Evolutionary conservation across 2,888 invertebrate species (phyloP).

Genomic region (Cheilosia scutellata): DNA sequence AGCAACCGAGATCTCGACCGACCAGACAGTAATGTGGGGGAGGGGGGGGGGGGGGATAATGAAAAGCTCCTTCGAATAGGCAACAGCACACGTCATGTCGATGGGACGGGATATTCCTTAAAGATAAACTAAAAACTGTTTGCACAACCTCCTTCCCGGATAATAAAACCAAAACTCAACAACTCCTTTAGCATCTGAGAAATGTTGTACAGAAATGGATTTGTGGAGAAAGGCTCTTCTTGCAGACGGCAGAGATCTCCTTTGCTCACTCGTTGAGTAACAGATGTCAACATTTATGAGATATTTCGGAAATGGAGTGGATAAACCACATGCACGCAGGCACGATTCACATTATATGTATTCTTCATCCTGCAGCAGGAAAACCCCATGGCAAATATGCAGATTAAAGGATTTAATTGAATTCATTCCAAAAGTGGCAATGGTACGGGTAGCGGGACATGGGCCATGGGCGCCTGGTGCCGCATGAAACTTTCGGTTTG

Average conservation of each 20-base stretch:
- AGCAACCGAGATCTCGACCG: background rate
- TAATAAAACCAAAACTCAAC: slow-evolving; percentile 17
- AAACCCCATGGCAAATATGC: slow-evolving; percentile 65
- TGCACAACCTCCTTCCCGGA: slow-evolving; percentile 17
- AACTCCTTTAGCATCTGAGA: background rate
- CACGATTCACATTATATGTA: slow-evolving; percentile 34
- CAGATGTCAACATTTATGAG: slow-evolving; percentile 75
- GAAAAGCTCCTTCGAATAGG: slow-evolving; percentile 6
- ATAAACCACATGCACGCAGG: slow-evolving; percentile 70
- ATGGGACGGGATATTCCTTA: slow-evolving; percentile 12
- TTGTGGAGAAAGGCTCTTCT: background rate
- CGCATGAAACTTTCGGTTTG: slow-evolving; percentile 18
- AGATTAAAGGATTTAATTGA: slow-evolving; percentile 75
- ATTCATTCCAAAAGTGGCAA: slow-evolving; percentile 43
- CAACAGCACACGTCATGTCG: background rate
- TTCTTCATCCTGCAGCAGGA: slow-evolving; percentile 50
- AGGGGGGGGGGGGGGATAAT: background rate
- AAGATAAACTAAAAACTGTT: slow-evolving; percentile 36
- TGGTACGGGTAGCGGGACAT: too few species aligned
- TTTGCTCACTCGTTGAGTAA: slow-evolving; percentile 44
- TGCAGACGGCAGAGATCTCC: background rate
- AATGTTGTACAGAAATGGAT: slow-evolving; percentile 11
- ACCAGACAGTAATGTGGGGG: background rate
- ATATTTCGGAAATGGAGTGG: slow-evolving; percentile 70
- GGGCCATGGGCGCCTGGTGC: background rate